Percentiles rank a stretch among this genome's conserved stretches.
Conservation (phyloP, 2,888 invertebrate species). For the Unio pictorum region DNA sequence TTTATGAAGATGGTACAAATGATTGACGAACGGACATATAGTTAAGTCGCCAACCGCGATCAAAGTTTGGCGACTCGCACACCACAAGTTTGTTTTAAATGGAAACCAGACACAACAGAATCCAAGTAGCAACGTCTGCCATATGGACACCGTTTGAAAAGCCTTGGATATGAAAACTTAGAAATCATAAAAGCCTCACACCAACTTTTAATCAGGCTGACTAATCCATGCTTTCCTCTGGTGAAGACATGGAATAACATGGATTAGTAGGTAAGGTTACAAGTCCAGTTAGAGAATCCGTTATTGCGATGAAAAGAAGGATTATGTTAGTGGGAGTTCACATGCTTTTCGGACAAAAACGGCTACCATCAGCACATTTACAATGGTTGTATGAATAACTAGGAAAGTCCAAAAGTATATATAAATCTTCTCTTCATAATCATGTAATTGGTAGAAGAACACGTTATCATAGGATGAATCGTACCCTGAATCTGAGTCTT, state of each 20-base stretch:
- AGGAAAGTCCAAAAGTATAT: slow-evolving; percentile 12
- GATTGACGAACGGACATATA: too few relatives aligned
- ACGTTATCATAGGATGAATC: too few relatives aligned
- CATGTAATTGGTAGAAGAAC: not conserved
- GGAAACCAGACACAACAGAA: slow-evolving; percentile 28
- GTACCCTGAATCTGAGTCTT: too few relatives aligned
- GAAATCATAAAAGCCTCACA: slow-evolving; percentile 17
- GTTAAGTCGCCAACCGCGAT: too few relatives aligned
- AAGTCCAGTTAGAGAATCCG: slow-evolving; percentile 30
- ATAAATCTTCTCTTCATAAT: not conserved
- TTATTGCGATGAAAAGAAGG: slow-evolving; percentile 26
- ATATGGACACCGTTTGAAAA: slow-evolving; percentile 34
- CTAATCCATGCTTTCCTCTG: too few relatives aligned
- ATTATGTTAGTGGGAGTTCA: slow-evolving; percentile 34
- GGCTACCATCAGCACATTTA: slow-evolving; percentile 31
- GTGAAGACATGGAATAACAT: slow-evolving; percentile 5
- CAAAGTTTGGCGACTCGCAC: too few relatives aligned
- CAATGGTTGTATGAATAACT: slow-evolving; percentile 20
- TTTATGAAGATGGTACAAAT: slow-evolving; percentile 17
- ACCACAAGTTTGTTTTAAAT: too few relatives aligned
- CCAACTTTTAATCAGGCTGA: too few relatives aligned
- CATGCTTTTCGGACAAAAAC: too few relatives aligned
- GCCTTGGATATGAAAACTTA: slow-evolving; percentile 19
- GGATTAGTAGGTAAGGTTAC: slow-evolving; percentile 25
- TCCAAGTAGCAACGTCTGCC: slow-evolving; percentile 33